A percentile compares a stretch with the other conserved stretches of the same genome.
Evolutionary conservation across 1,140 invertebrate species (phyloP).

Genomic region (Caligus rogercresseyi): DNA sequence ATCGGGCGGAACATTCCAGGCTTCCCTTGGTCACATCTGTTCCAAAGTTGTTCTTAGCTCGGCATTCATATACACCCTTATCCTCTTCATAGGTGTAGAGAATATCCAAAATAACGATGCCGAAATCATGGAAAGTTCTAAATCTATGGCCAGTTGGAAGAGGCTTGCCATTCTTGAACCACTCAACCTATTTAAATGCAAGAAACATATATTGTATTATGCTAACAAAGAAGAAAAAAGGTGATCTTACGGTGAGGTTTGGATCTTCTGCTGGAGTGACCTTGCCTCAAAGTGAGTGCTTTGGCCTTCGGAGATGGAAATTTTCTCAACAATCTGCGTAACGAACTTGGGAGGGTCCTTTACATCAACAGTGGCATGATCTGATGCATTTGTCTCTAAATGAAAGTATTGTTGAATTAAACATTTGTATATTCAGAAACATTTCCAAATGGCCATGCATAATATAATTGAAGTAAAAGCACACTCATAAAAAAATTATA

Average conservation of each 20-base stretch:
- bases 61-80: conserved; percentile 75
- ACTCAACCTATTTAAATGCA: conserved; percentile 45
- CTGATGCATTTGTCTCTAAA: not conserved
- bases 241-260: conserved; percentile 42
- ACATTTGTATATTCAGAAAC: not conserved
- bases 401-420: not conserved
- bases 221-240: conserved; percentile 32
- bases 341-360: conserved; percentile 15
- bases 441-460: not conserved
- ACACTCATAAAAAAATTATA: not conserved
- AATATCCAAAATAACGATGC: conserved; percentile 84
- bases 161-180: conserved; percentile 84
- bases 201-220: conserved; percentile 31
- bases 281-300: conserved; percentile 79
- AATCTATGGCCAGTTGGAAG: conserved; percentile 79
- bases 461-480: not conserved
- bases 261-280: conserved; percentile 78
- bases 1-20: conserved; percentile 68
- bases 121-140: conserved; percentile 90
- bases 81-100: conserved; percentile 93
- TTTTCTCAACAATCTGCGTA: not conserved
- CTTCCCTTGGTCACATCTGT: conserved; percentile 64
- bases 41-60: conserved; percentile 79
- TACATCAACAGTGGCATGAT: not conserved
- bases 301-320: conserved; percentile 51